These are phyloP conservation scores for Chrysemys picta DNA, from an alignment of 2,113 vertebrate species.

Conservation along the genomic window DNA sequence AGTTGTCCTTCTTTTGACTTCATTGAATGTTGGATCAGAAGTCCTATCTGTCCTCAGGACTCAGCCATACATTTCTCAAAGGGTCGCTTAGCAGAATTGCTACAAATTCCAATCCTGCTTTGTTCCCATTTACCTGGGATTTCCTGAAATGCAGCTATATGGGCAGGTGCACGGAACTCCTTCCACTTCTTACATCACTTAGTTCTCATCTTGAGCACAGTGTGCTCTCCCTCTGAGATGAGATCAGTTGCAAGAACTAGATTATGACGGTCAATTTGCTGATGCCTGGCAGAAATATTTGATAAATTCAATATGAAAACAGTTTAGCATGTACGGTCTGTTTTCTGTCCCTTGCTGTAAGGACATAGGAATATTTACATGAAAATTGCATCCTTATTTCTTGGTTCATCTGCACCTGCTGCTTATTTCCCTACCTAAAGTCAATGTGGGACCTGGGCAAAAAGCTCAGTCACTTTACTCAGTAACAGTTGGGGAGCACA, in stretches of 20 bases:
- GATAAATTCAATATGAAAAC: neutral
- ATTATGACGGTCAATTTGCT: neutral
- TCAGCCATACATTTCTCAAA: neutral
- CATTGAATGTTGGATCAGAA: neutral
- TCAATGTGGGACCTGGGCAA: neutral
- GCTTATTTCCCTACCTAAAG: neutral
- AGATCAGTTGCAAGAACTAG: neutral
- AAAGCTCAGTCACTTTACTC: neutral
- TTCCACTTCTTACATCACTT: neutral
- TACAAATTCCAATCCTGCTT: neutral
- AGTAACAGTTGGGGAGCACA: neutral
- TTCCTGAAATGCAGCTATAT: neutral
- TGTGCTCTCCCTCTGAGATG: neutral
- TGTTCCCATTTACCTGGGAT: rapidly evolving
- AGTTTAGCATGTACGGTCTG: neutral
- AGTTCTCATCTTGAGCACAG: neutral
- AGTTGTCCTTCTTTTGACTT: neutral
- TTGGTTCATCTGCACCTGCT: neutral
- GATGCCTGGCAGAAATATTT: neutral
- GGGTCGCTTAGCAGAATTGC: neutral
- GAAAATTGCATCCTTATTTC: neutral
- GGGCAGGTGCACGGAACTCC: neutral
- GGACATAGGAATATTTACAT: neutral
- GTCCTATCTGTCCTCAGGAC: neutral
- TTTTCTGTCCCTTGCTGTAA: neutral